Percentiles rank a stretch among this genome's conserved stretches.
Conservation (phyloP, 1,140 invertebrate genomes). For the Drosophila hydei region DNA sequence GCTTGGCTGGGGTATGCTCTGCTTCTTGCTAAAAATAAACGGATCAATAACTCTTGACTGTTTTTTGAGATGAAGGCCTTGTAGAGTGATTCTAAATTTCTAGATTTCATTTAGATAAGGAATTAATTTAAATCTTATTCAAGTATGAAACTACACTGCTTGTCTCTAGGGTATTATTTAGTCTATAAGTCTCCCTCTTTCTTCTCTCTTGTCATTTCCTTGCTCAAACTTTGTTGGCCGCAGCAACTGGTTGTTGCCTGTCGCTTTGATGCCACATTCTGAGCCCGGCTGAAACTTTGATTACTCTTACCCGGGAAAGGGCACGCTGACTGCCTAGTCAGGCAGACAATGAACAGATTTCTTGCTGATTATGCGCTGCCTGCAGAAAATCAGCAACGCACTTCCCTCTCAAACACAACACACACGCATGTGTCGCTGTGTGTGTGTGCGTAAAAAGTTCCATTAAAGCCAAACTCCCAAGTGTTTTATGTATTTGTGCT, state of each 20-base stretch:
- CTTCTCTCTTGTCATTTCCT: not conserved
- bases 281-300: conserved; percentile 40
- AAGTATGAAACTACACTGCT: no score
- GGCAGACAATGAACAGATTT: conserved; percentile 55
- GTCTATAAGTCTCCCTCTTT: no score
- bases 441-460: conserved; percentile 51
- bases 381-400: not conserved
- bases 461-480: conserved; percentile 55
- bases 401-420: not conserved
- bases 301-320: conserved; percentile 21
- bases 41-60: no score
- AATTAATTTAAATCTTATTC: no score
- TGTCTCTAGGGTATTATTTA: no score
- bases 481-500: conserved; percentile 41
- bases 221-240: conserved; percentile 3
- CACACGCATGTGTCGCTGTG: not conserved
- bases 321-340: not conserved
- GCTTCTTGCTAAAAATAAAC: no score
- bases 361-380: conserved; percentile 56
- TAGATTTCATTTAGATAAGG: no score
- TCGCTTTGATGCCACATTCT: conserved; percentile 31
- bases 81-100: no score
- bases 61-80: no score
- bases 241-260: conserved; percentile 51
- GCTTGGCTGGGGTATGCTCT: no score